Evolutionary conservation across 2,113 vertebrate species (phyloP).

Genomic region (Variabilichromis moorii): DNA sequence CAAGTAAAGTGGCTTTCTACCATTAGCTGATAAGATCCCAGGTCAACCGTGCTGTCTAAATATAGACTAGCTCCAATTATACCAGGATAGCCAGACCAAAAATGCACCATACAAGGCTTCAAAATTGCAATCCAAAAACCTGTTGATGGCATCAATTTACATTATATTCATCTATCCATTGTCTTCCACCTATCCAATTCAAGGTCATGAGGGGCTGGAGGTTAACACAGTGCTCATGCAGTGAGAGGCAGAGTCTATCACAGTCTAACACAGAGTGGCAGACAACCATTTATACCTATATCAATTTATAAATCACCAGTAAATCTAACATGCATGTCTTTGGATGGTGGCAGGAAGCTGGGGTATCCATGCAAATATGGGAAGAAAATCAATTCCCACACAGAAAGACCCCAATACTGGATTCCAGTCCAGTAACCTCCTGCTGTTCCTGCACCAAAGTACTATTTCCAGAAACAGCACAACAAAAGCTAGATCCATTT

Average conservation of each 20-base stretch:
- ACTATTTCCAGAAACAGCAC: neutral
- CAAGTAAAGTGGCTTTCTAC: neutral
- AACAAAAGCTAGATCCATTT: neutral
- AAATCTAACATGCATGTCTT: neutral
- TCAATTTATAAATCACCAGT: neutral
- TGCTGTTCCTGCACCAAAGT: neutral
- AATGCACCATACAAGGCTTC: neutral
- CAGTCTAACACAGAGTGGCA: neutral
- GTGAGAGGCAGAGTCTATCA: neutral
- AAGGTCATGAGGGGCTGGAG: neutral
- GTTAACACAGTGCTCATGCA: neutral
- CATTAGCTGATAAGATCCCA: neutral
- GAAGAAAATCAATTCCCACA: neutral
- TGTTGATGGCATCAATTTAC: neutral
- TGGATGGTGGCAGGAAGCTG: neutral
- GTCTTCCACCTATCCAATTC: neutral
- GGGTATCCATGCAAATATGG: neutral
- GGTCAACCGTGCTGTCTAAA: neutral
- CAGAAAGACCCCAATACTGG: neutral
- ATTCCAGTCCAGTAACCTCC: neutral
- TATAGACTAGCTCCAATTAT: neutral
- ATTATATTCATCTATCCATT: neutral
- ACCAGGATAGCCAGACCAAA: neutral
- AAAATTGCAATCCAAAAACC: neutral
- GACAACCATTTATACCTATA: neutral